Conservation (phyloP, 2,113 vertebrate genomes). For the Boulengeromyrus knoepffleri region DNA sequence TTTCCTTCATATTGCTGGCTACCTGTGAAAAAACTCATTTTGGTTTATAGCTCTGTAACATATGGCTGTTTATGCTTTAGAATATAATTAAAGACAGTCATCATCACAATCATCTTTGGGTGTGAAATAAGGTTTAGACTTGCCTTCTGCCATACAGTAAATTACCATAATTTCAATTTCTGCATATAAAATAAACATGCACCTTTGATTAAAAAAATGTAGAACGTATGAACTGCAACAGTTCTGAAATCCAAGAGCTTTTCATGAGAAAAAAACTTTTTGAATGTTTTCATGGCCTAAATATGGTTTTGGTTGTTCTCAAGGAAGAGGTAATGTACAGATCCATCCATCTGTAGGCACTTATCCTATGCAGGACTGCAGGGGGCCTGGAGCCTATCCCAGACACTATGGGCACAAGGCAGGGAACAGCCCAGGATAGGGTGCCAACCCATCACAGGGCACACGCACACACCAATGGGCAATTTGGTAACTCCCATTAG, state of each 20-base stretch:
- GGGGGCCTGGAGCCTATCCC: background rate
- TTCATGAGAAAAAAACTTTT: background rate
- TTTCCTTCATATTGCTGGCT: background rate
- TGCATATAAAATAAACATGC: background rate
- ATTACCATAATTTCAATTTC: slow-evolving; percentile 5
- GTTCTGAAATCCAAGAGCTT: background rate
- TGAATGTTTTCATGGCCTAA: background rate
- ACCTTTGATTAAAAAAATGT: background rate
- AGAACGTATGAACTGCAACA: background rate
- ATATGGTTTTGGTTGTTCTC: background rate
- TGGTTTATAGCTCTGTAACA: background rate
- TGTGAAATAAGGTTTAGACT: slow-evolving; percentile 1
- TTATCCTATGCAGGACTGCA: background rate
- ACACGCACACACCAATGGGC: background rate
- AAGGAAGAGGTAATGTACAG: background rate
- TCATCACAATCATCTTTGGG: background rate
- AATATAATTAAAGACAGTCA: background rate
- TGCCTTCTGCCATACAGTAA: slow-evolving; percentile 1
- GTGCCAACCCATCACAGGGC: background rate
- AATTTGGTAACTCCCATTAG: background rate
- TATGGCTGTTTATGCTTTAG: slow-evolving; percentile 2
- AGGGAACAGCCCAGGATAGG: background rate
- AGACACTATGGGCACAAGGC: background rate
- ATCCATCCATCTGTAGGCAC: background rate
- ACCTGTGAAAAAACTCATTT: background rate